Evolutionary conservation across 2,113 vertebrate genomes (phyloP), one percentile per base, ranked within the genome.

Genomic region (Larimichthys crocea): DNA sequence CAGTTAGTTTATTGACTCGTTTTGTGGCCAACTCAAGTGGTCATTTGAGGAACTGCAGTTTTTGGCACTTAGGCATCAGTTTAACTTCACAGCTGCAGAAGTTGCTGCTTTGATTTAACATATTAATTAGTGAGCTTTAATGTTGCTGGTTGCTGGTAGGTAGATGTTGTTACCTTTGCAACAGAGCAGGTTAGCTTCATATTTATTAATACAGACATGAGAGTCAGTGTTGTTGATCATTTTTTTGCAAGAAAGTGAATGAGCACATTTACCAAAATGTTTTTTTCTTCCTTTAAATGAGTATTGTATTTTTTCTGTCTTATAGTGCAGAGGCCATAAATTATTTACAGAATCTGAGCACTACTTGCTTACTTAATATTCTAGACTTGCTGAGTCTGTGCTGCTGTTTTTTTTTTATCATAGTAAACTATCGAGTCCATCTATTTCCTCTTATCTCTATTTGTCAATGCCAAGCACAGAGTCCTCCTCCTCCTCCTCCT

Each of bases 391-490:
- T 46, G 52, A 46, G 10, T 57, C 46, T 48, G n/a, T 57, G 35
- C n/a, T 71, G 46, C 35, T 59, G 66, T 57, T 22, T 76, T 61
- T 1, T 20, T 46, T 55, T 81, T 35, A 62, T 74, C 56, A 75
- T 59, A 78, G 42, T 48, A 60, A 76, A 75, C 1, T n/a, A 78
- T 63, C 24, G 11, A 42, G 49, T 74, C 66, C 50, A 62, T 89
- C 44, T 77, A 20, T 72, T 64, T 83, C 64, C 49, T 77, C 44
- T 62, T 42, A 72, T 67, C 26, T 74, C 50, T 77, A 52, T 87
- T 82, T 85, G 24, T 82, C 85, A 80, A 0, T 65, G 53, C 65
- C 67, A 77, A 75, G 59, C 48, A 59, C 17, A 62, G 20, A 50
- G 48, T 52, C 72, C 31, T 42, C 53, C 20, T 46, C 12, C 31